Evolutionary conservation across 2,797 vertebrate genomes (phyloP).

Genomic region (Pseudochirops cupreus): DNA sequence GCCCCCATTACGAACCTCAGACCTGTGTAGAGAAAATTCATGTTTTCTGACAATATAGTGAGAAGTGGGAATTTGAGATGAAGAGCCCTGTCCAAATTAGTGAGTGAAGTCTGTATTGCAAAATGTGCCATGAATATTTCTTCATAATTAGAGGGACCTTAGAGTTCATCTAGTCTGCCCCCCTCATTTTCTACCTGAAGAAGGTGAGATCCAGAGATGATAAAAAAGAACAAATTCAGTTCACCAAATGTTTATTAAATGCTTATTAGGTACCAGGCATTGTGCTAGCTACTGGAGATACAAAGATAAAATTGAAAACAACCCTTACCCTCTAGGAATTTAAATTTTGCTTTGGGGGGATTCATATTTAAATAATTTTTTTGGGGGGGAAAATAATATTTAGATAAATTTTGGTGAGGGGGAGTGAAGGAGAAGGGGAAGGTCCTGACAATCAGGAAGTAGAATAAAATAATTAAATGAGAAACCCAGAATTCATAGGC

Average conservation of each 20-base stretch:
- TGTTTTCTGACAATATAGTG: not conserved
- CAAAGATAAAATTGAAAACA: not conserved
- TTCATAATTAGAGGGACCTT: not conserved
- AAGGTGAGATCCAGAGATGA: not conserved
- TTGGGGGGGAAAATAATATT: not conserved
- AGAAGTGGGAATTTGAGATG: not conserved
- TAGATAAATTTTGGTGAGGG: not conserved
- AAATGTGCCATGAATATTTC: not conserved
- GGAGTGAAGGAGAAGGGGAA: not conserved
- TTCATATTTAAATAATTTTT: too few relatives aligned
- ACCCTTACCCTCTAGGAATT: not conserved
- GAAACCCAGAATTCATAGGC: constrained; percentile 30
- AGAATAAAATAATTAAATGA: constrained; percentile 21
- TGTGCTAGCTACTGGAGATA: not conserved
- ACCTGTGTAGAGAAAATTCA: not conserved
- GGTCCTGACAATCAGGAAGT: not conserved
- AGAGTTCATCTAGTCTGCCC: not conserved
- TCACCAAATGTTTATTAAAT: not conserved
- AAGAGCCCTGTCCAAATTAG: not conserved
- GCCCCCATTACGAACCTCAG: not conserved
- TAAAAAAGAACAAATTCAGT: not conserved
- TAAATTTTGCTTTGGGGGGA: not conserved
- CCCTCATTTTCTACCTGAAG: not conserved
- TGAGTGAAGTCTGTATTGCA: not conserved
- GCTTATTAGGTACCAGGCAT: not conserved